phyloP scores from a whole-genome alignment of 2,888 invertebrate species.

The Sepiola atlantica region DNA sequence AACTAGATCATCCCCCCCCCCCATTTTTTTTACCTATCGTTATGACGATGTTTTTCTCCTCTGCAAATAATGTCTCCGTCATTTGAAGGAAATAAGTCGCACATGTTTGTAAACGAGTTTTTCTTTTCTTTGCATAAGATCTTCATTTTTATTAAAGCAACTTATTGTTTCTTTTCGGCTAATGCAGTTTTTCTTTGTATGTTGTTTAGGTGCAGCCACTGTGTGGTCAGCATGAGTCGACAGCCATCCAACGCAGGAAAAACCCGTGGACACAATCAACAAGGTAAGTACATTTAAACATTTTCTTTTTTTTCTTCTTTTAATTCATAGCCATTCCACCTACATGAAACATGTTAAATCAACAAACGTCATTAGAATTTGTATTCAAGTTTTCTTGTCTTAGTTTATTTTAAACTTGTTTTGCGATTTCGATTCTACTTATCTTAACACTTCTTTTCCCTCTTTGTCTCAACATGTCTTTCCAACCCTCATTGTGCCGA shows the following conservation, averaged over 20 bases:
- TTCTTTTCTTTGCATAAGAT: background rate
- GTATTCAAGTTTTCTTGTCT: background rate
- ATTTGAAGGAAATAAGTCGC: background rate
- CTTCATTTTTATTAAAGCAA: background rate
- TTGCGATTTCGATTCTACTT: background rate
- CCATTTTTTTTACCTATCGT: no score
- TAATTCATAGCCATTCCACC: no score
- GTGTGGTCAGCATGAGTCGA: slow-evolving; percentile 52
- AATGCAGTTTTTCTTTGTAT: background rate
- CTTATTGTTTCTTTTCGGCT: background rate
- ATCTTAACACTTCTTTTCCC: no score
- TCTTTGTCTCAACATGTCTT: no score
- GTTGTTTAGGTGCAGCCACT: background rate
- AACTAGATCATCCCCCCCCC: no score
- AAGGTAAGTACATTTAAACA: slow-evolving; percentile 18
- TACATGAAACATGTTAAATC: background rate
- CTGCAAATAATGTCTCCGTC: no score
- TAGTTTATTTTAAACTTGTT: background rate
- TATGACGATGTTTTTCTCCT: no score
- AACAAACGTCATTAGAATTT: background rate
- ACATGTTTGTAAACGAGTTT: background rate
- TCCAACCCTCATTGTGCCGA: no score
- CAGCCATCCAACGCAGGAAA: slow-evolving; percentile 54
- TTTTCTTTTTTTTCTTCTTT: no score
- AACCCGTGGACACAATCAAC: slow-evolving; percentile 43